These are phyloP conservation scores for Umimayanthus chanpuru DNA, from an alignment of 92 coral and sea anemone genomes.

Conservation along the genomic window DNA sequence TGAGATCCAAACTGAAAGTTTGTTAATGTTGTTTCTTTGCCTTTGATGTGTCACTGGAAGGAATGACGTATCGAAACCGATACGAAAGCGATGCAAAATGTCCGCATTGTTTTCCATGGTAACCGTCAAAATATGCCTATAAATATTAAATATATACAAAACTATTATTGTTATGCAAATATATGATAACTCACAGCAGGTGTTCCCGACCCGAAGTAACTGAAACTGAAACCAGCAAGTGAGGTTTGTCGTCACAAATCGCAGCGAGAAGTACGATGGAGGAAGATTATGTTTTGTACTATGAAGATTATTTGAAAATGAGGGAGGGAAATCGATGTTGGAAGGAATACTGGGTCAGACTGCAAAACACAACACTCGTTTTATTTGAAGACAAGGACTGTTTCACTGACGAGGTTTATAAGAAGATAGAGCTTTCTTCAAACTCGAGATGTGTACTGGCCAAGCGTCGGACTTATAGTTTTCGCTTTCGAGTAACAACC, in stretches of 20 bases:
- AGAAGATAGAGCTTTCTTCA: slow-evolving; percentile 58
- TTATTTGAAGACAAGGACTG: slow-evolving; percentile 68
- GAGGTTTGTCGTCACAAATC: background rate
- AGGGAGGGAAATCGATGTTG: slow-evolving; percentile 60
- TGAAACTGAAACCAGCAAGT: background rate
- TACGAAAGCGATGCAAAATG: too few species aligned
- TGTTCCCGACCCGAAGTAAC: background rate
- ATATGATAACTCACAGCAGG: background rate
- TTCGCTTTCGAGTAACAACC: slow-evolving; percentile 76
- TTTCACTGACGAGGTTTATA: slow-evolving; percentile 56
- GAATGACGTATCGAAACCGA: too few species aligned
- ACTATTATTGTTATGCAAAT: background rate
- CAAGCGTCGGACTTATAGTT: slow-evolving; percentile 73
- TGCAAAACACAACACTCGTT: slow-evolving; percentile 56
- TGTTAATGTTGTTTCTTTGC: too few species aligned
- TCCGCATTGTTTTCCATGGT: too few species aligned
- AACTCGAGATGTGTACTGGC: slow-evolving; percentile 65
- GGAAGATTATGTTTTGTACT: slow-evolving; percentile 43
- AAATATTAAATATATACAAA: too few species aligned
- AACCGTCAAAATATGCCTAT: too few species aligned
- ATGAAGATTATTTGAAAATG: slow-evolving; percentile 62
- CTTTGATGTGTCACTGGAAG: too few species aligned
- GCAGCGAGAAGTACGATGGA: background rate
- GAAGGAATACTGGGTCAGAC: slow-evolving; percentile 74
- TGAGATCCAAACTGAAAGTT: too few species aligned